These are phyloP conservation scores for Teleiodes luculella DNA, from an alignment of 2,888 invertebrate genomes.

Conservation along the genomic window DNA sequence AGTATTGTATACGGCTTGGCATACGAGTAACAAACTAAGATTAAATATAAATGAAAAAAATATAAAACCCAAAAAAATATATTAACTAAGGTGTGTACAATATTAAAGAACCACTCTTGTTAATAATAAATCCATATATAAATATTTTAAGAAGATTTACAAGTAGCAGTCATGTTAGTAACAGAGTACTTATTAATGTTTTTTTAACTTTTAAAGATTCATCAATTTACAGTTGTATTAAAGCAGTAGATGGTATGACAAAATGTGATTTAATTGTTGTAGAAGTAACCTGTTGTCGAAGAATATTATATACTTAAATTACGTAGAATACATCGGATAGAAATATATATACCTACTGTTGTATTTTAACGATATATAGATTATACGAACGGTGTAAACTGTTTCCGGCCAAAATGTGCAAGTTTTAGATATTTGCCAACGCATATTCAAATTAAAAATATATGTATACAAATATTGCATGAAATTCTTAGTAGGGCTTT, in stretches of 20 bases:
- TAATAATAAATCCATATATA: conserved; percentile 49
- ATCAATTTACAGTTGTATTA: conserved; percentile 49
- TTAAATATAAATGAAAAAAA: conserved; percentile 51
- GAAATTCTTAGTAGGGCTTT: conserved; percentile 51
- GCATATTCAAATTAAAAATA: conserved; percentile 51
- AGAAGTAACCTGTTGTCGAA: conserved; percentile 67
- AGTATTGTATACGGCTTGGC: conserved; percentile 75
- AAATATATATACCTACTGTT: conserved; percentile 72
- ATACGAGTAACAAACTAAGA: conserved; percentile 65
- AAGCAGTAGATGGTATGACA: conserved; percentile 59
- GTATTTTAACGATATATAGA: conserved; percentile 64
- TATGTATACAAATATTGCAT: conserved; percentile 55
- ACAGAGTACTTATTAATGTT: conserved; percentile 66
- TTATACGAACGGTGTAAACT: conserved; percentile 58
- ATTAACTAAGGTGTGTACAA: conserved; percentile 70
- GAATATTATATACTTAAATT: conserved; percentile 60
- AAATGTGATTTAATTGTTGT: conserved; percentile 77
- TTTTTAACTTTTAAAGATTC: conserved; percentile 41
- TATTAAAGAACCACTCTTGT: conserved; percentile 69
- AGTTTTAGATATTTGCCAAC: conserved; percentile 62
- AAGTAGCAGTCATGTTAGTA: conserved; percentile 61
- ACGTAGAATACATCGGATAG: conserved; percentile 69
- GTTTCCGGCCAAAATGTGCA: conserved; percentile 71
- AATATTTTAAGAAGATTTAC: conserved; percentile 76
- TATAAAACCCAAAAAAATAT: conserved; percentile 53